Evolutionary conservation across 2,113 vertebrate genomes (phyloP).

Genomic region (Tautogolabrus adspersus): DNA sequence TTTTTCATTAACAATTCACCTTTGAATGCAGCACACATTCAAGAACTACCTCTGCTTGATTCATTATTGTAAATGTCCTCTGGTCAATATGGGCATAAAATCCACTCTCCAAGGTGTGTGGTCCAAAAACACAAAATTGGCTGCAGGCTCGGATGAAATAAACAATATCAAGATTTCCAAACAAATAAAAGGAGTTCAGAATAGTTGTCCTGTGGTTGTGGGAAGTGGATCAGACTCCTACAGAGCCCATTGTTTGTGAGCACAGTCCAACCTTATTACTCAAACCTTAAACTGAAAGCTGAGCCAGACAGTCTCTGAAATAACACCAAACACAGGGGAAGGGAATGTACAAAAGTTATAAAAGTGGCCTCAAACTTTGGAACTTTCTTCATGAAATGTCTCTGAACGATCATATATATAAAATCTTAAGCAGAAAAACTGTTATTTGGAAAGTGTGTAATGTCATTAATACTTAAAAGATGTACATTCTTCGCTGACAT

Average conservation of each 20-base stretch:
- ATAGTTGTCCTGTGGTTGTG: neutral
- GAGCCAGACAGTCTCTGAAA: neutral
- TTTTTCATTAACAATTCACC: slow-evolving; percentile 46
- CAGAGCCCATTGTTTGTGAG: neutral
- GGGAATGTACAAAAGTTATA: too few species aligned
- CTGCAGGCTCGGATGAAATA: neutral
- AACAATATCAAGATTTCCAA: neutral
- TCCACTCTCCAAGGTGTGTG: neutral
- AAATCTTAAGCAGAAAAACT: too few species aligned
- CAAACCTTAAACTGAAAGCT: slow-evolving; percentile 12
- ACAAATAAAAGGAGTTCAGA: neutral
- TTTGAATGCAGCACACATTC: slow-evolving; percentile 19
- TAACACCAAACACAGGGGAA: too few species aligned
- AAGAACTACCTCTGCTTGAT: neutral
- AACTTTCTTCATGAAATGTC: too few species aligned
- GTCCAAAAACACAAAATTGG: neutral
- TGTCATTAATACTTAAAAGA: too few species aligned
- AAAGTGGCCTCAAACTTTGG: too few species aligned
- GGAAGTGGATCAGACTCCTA: neutral
- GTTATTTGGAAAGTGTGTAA: too few species aligned
- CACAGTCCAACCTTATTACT: slow-evolving; percentile 14
- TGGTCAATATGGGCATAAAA: slow-evolving; percentile 7
- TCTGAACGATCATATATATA: too few species aligned
- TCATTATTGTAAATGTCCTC: slow-evolving; percentile 26
- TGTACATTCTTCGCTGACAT: too few species aligned